A percentile compares a stretch with the other conserved stretches of the same genome.
These are phyloP conservation scores for Passer montanus DNA, from an alignment of 2,113 vertebrate species.

Conservation along the genomic window DNA sequence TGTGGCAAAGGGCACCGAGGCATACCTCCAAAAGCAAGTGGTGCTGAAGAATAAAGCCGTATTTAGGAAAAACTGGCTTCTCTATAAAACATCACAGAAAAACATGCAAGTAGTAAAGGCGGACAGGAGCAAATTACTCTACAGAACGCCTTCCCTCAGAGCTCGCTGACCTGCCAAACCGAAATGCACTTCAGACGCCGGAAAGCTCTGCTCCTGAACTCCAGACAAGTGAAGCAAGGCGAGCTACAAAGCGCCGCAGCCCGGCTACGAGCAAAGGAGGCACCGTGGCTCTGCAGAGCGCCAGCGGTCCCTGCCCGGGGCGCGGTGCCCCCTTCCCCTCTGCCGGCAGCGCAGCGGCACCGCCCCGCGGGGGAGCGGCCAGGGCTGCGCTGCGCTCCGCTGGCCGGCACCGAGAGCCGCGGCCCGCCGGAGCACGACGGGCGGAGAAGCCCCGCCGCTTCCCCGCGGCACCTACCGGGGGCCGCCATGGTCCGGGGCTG, in stretches of 20 bases:
- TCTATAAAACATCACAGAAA: neutral
- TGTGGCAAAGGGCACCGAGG: neutral
- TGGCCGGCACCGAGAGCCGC: neutral
- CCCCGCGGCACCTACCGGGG: neutral
- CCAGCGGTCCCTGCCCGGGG: neutral
- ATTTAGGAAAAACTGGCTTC: neutral
- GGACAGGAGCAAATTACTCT: neutral
- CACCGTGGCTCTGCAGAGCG: neutral
- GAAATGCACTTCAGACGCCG: accelerated
- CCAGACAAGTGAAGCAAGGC: neutral
- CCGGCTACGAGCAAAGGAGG: neutral
- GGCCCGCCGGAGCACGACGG: neutral
- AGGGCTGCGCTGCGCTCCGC: neutral
- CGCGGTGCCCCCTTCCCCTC: neutral
- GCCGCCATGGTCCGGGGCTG: neutral
- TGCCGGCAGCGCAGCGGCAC: neutral
- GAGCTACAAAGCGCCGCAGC: neutral
- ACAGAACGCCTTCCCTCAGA: neutral
- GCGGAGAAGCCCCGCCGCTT: neutral
- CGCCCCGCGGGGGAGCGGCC: neutral
- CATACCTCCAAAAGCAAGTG: neutral
- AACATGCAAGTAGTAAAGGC: neutral
- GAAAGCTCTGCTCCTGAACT: neutral
- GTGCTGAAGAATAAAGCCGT: neutral
- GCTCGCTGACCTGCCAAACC: neutral